Percentiles rank a stretch among this genome's conserved stretches.
phyloP scores from a whole-genome alignment of 2,797 vertebrate genomes.

The Zalophus californianus region DNA sequence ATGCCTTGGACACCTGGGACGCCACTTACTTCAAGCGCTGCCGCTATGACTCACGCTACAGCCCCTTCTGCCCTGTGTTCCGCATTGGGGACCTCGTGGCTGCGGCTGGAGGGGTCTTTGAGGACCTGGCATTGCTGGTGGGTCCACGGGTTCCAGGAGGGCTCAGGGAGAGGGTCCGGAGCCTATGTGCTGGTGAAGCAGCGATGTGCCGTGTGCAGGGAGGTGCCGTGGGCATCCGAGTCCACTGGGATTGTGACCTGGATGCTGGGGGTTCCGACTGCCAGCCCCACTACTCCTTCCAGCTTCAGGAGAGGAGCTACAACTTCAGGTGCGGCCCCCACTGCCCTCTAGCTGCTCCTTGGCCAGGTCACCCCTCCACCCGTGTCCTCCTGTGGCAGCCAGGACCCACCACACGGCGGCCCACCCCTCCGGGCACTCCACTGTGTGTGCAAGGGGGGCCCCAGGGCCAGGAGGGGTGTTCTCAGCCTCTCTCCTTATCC shows the following conservation, averaged over 20 bases:
- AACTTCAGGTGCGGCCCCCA: slow-evolving; percentile 93
- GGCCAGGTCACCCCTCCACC: background rate
- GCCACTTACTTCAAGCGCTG: slow-evolving; percentile 88
- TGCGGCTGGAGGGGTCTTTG: slow-evolving; percentile 85
- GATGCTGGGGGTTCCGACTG: slow-evolving; percentile 89
- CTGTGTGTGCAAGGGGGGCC: background rate
- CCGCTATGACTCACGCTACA: slow-evolving; percentile 74
- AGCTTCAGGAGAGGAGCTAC: slow-evolving; percentile 91
- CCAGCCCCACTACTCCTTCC: slow-evolving; percentile 93
- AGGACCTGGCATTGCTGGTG: slow-evolving; percentile 85
- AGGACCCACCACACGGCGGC: background rate
- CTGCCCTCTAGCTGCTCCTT: background rate
- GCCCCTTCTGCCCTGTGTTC: slow-evolving; percentile 87
- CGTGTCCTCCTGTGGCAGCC: background rate
- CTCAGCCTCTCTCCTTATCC: background rate
- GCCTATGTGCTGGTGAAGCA: background rate
- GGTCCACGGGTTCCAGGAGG: background rate
- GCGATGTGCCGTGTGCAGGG: slow-evolving; percentile 87
- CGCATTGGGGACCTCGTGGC: slow-evolving; percentile 85
- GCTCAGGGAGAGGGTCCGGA: background rate
- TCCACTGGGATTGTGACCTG: slow-evolving; percentile 95
- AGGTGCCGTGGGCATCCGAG: slow-evolving; percentile 91
- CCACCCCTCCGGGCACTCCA: background rate
- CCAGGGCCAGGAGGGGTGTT: background rate
- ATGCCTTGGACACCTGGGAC: slow-evolving; percentile 85